phyloP scores from a whole-genome alignment of 2,888 invertebrate species.

The Sesia apiformis region DNA sequence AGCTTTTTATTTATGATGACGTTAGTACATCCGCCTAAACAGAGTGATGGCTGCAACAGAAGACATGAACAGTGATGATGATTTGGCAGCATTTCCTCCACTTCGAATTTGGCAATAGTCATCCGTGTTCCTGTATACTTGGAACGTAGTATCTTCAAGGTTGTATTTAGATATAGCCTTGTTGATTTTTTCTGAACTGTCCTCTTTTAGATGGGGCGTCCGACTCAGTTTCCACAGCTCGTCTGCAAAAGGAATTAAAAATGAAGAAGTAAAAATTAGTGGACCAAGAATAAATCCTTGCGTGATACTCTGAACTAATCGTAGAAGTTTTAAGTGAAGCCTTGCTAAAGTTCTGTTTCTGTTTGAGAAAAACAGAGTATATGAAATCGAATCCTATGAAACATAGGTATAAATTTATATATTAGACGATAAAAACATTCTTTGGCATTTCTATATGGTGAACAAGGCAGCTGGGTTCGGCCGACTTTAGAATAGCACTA shows the following conservation, averaged over 20 bases:
- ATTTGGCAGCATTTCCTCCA: constrained; percentile 29
- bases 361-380: too few relatives aligned
- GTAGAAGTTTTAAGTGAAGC: too few relatives aligned
- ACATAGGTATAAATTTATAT: too few relatives aligned
- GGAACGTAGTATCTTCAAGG: constrained; percentile 37
- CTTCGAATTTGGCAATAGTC: constrained; percentile 41
- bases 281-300: neutral
- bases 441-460: too few relatives aligned
- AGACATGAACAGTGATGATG: constrained; percentile 36
- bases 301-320: too few relatives aligned
- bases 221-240: constrained; percentile 61
- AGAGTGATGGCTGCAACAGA: constrained; percentile 43
- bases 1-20: too few relatives aligned
- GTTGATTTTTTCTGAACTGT: constrained; percentile 42
- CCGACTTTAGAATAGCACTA: too few relatives aligned
- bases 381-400: too few relatives aligned
- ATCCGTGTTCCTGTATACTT: constrained; percentile 52
- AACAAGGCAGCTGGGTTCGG: too few relatives aligned
- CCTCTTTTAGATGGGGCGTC: constrained; percentile 46
- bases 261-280: constrained; percentile 3
- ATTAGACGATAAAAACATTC: too few relatives aligned
- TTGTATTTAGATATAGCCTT: constrained; percentile 43
- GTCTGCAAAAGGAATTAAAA: constrained; percentile 30
- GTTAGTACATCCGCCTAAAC: constrained; percentile 37
- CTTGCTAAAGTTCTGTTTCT: too few relatives aligned